Conservation (phyloP, 2,888 invertebrate species). For the Pedicia rivosa region DNA sequence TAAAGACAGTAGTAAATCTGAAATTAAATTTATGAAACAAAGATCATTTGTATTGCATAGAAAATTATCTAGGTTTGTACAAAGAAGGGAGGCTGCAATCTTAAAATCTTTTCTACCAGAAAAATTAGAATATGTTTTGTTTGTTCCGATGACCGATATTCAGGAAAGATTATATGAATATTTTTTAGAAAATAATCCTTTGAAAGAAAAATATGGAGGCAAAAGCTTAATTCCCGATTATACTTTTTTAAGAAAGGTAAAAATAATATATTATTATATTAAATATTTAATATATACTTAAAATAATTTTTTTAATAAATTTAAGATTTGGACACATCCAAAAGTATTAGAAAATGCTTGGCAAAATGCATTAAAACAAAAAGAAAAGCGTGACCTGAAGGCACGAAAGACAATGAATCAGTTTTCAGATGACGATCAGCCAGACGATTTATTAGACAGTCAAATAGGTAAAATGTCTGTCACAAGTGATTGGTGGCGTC, state of each 20-base stretch:
- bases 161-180: slow-evolving; percentile 40
- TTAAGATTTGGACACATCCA: slow-evolving; percentile 54
- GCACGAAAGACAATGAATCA: slow-evolving; percentile 22
- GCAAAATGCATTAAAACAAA: slow-evolving; percentile 21
- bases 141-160: slow-evolving; percentile 51
- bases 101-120: slow-evolving; percentile 65
- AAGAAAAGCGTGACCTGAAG: slow-evolving; percentile 19
- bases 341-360: slow-evolving; percentile 38
- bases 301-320: slow-evolving; percentile 19
- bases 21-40: slow-evolving; percentile 70
- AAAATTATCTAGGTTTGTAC: slow-evolving; percentile 57
- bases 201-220: slow-evolving; percentile 22
- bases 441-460: slow-evolving; percentile 28
- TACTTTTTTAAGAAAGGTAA: slow-evolving; percentile 26
- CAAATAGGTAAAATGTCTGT: slow-evolving; percentile 28
- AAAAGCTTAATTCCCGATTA: slow-evolving; percentile 41
- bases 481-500: slow-evolving; percentile 49
- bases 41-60: slow-evolving; percentile 77
- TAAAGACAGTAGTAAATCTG: slow-evolving; percentile 57
- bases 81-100: slow-evolving; percentile 58
- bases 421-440: slow-evolving; percentile 27
- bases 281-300: not conserved
- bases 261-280: slow-evolving; percentile 1
- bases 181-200: slow-evolving; percentile 24
- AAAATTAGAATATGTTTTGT: slow-evolving; percentile 73